Conservation (phyloP, 2,888 invertebrate species). For the Drosophila putrida region DNA sequence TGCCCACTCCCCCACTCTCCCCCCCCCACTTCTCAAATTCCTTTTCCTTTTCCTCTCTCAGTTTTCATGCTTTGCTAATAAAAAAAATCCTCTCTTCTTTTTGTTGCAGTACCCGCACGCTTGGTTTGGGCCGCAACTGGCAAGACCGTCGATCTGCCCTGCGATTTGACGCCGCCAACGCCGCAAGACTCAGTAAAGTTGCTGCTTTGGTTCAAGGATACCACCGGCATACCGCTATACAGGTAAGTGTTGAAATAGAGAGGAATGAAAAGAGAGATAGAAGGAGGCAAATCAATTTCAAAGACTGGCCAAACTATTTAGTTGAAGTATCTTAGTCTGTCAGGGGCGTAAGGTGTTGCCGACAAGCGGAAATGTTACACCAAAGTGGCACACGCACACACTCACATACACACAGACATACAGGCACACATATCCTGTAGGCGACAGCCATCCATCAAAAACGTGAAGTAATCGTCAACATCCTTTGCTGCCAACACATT, state of each 20-base stretch:
- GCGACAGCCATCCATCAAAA: constrained; percentile 74
- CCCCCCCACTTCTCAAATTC: neutral
- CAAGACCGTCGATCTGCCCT: constrained; percentile 92
- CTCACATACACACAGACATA: constrained; percentile 20
- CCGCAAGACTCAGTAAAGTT: constrained; percentile 91
- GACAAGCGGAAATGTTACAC: constrained; percentile 55
- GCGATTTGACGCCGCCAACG: constrained; percentile 91
- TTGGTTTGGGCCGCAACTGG: constrained; percentile 92
- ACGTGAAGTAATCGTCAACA: constrained; percentile 80
- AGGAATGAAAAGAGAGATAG: constrained; percentile 3
- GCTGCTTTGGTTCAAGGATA: constrained; percentile 96
- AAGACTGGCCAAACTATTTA: constrained; percentile 54
- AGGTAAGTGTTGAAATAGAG: constrained; percentile 88
- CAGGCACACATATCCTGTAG: constrained; percentile 34
- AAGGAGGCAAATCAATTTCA: constrained; percentile 50
- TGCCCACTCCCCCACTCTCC: neutral
- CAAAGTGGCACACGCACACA: constrained; percentile 44
- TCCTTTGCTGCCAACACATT: constrained; percentile 69
- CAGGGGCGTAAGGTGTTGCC: constrained; percentile 23
- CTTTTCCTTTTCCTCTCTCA: neutral
- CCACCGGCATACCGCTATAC: constrained; percentile 93
- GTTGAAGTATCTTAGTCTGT: constrained; percentile 15
- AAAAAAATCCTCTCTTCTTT: constrained; percentile 19
- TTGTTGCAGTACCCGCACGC: constrained; percentile 88
- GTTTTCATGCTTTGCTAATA: constrained; percentile 50